Evolutionary conservation across 2,797 vertebrate genomes (phyloP), one percentile per base, ranked within the genome.

Genomic region (Myripristis murdjan): DNA sequence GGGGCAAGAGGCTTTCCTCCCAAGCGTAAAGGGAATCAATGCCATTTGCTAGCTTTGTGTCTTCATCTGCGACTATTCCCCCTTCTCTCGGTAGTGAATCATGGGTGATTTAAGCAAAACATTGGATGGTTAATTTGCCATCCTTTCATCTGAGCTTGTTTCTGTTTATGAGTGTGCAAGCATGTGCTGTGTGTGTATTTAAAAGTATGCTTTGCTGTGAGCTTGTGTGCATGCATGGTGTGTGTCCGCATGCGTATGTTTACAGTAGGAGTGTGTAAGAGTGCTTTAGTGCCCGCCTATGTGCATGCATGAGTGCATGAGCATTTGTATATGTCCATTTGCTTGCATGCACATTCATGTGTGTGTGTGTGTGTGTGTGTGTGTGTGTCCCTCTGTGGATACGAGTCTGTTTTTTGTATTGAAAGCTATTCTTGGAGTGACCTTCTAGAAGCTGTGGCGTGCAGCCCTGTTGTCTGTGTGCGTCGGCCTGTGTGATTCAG

Each of bases 381-480:
- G n/a, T n/a, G 41, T 47, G 48, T 22, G 54, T 78, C 72, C 59
- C 79, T 43, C 47, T 20, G 63, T 73, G 70, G 49, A 74, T 79
- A n/a, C 10, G 47, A 35, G 57, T 44, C 22, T 41, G 46, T 58
- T 78, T 59, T 53, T 33, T 48, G 55, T 76, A 81, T 75, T 64
- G 55, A 82, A 84, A 79, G 79, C 87, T 94, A 93, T 94, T 93
- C 89, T 91, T 89, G 79, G 91, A 85, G 78, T 92, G 93, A 94
- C 92, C 92, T 91, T 93, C 85, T 85, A 64, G 84, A 86, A 90
- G 90, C 85, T 51, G 52, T 77, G 82, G 74, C 83, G 64, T 79
- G 79, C 79, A 54, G 82, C 77, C 43, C 83, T 74, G 75, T 92
- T 94, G 89, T 93, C 83, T 89, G 78, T 90, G 91, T 91, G 90